Percentiles rank a stretch among this genome's conserved stretches.
These are phyloP conservation scores for Tenthredo distinguenda DNA, from an alignment of 2,888 invertebrate species.

Conservation along the genomic window DNA sequence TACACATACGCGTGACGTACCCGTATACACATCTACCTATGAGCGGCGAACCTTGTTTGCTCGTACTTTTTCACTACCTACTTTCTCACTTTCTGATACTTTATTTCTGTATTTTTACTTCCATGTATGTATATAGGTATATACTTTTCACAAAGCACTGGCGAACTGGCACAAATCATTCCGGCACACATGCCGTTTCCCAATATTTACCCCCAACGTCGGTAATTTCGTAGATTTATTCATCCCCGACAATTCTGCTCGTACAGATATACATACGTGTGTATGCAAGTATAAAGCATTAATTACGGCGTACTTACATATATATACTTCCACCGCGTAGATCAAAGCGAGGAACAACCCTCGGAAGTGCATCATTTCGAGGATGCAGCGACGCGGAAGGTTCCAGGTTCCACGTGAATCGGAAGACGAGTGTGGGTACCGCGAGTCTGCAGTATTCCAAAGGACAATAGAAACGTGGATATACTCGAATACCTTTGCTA, in stretches of 20 bases:
- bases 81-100: neutral
- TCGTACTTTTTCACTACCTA: neutral
- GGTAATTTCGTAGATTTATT: neutral
- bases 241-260: neutral
- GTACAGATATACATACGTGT: too few species aligned
- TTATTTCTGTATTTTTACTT: neutral
- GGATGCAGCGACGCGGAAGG: neutral
- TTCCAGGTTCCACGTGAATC: neutral
- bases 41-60: conserved; percentile 6
- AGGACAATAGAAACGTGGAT: neutral
- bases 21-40: neutral
- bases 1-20: neutral
- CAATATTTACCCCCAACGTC: neutral
- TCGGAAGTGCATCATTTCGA: neutral
- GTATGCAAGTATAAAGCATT: too few species aligned
- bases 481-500: neutral
- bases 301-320: too few species aligned
- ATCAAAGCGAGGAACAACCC: neutral
- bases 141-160: neutral
- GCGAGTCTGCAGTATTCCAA: neutral
- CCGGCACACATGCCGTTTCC: neutral
- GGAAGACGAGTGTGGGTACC: neutral
- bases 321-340: too few species aligned
- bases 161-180: neutral
- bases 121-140: too few species aligned